Conservation (phyloP, 2,797 vertebrate genomes). For the Artibeus jamaicensis region DNA sequence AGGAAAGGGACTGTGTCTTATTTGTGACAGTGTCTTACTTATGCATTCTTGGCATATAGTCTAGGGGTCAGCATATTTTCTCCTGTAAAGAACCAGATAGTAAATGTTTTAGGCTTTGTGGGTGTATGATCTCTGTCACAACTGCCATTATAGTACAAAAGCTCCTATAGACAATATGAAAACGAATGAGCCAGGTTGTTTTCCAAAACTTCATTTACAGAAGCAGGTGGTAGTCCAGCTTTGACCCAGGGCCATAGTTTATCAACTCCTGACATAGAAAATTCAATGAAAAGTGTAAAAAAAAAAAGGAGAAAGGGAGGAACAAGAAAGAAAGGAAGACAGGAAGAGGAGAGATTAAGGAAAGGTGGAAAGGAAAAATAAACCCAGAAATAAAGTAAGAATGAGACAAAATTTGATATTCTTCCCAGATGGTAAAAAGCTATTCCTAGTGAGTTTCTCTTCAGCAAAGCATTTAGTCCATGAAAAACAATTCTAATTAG, state of each 20-base stretch:
- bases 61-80: background rate
- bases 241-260: background rate
- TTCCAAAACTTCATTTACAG: conserved; percentile 11
- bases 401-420: conserved; percentile 65
- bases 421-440: conserved; percentile 69
- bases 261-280: background rate
- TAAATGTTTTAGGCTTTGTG: background rate
- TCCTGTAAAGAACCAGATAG: background rate
- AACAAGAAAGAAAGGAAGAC: background rate
- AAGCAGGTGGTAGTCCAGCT: background rate
- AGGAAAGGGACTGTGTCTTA: background rate
- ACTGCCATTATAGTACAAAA: background rate
- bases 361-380: background rate
- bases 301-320: background rate
- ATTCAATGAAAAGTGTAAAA: background rate
- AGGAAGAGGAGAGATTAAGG: background rate
- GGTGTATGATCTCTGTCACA: background rate
- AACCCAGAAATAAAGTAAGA: background rate
- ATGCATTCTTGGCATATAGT: background rate
- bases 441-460: conserved; percentile 62
- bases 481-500: conserved; percentile 74
- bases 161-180: background rate
- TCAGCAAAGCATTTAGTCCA: conserved; percentile 53
- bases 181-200: background rate
- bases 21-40: background rate